A percentile compares a stretch with the other conserved stretches of the same genome.
Conservation (phyloP, 1,140 invertebrate genomes). For the Platorchestia sp. region DNA sequence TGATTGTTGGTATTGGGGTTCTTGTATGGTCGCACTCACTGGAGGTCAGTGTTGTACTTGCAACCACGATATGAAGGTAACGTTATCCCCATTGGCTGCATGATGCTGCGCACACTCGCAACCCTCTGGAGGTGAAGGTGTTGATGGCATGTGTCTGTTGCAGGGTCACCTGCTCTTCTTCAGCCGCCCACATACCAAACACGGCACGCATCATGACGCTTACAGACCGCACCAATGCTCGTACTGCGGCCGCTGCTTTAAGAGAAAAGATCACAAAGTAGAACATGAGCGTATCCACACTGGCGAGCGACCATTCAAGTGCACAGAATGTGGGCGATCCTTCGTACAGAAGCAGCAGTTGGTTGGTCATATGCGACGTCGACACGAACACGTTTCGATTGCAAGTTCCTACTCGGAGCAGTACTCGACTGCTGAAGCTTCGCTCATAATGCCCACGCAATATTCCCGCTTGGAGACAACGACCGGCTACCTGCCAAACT, state of each 20-base stretch:
- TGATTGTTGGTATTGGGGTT: neutral
- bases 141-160: conserved; percentile 49
- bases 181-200: conserved; percentile 47
- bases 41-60: neutral
- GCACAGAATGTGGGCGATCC: conserved; percentile 66
- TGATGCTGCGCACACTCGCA: neutral
- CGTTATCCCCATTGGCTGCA: neutral
- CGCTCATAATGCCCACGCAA: neutral
- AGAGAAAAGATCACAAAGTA: conserved; percentile 70
- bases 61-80: neutral
- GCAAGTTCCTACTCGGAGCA: neutral
- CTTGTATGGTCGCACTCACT: neutral
- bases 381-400: conserved; percentile 47
- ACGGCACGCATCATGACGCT: conserved; percentile 1
- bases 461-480: neutral
- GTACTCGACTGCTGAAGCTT: neutral
- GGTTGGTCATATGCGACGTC: conserved; percentile 69
- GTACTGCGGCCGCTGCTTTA: conserved; percentile 74
- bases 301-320: conserved; percentile 68
- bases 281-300: conserved; percentile 70
- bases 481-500: neutral
- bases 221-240: conserved; percentile 75
- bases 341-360: conserved; percentile 70
- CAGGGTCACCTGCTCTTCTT: conserved; percentile 45
- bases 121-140: neutral